These are phyloP conservation scores for Acridotheres tristis DNA, from an alignment of 2,797 vertebrate species.

Conservation along the genomic window DNA sequence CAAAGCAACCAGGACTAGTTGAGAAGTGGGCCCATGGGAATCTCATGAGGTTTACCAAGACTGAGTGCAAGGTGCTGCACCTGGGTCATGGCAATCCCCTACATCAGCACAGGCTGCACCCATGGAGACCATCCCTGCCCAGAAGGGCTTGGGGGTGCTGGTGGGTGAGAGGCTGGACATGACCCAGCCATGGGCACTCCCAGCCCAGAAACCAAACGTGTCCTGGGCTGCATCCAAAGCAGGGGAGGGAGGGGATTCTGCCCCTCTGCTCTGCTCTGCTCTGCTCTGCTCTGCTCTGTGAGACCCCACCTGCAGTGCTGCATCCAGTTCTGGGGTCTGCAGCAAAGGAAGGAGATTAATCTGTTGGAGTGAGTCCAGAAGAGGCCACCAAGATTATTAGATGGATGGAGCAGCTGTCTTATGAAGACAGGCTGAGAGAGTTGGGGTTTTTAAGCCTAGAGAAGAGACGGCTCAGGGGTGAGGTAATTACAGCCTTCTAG, in stretches of 20 bases:
- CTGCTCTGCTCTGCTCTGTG: neutral
- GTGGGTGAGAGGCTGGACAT: neutral
- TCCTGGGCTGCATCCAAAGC: neutral
- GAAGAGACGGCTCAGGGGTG: fast-evolving
- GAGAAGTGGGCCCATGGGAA: neutral
- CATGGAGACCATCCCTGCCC: fast-evolving
- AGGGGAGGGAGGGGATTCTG: neutral
- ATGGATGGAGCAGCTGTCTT: neutral
- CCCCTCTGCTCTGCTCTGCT: too few species aligned
- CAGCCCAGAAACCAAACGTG: fast-evolving
- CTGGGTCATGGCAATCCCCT: fast-evolving
- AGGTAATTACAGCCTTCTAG: neutral
- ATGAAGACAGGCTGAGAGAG: neutral
- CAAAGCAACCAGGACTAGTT: neutral
- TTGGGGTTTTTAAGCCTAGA: neutral
- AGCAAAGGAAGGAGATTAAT: neutral
- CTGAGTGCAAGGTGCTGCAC: neutral
- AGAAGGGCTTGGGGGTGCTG: neutral
- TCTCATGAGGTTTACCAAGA: neutral
- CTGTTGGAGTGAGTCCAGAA: neutral
- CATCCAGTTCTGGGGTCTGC: neutral
- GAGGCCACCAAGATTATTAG: neutral
- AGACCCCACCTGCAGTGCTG: fast-evolving
- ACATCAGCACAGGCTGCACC: neutral
- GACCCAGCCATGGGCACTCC: fast-evolving